Base-by-base conservation (phyloP, 2,888 invertebrate genomes). In the Cabera pusaria region DNA sequence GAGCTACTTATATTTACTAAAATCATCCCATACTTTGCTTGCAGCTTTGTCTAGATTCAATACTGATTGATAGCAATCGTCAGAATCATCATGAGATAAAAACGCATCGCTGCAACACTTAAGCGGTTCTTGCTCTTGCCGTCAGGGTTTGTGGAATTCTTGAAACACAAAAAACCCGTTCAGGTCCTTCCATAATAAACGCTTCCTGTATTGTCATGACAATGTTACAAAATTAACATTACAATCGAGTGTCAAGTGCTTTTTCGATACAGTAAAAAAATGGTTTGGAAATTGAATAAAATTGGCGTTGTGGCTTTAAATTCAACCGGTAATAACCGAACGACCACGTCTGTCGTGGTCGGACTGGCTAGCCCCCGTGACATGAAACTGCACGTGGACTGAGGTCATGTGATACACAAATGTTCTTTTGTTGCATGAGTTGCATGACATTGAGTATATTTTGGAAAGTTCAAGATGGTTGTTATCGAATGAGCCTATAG, bases 141-240 rank as follows among this genome's bases (percentile, higher is more conserved):
- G n/a, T n/a, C n/a, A n/a, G n/a, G n/a, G n/a, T n/a, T n/a, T n/a
- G n/a, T n/a, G n/a, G n/a, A n/a, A n/a, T n/a, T n/a, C n/a, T n/a
- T n/a, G n/a, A n/a, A n/a, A n/a, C n/a, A n/a, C n/a, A n/a, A n/a
- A n/a, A n/a, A 8, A 28, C 12, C 28, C 32, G 10, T 44, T 28
- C 24, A 26, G 34, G 38, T 39, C 24, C 39, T 34, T 24, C n/a
- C n/a, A n/a, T n/a, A n/a, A n/a, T n/a, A n/a, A n/a, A 17, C 16
- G 39, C 47, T 59, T 61, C 56, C 59, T 54, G 52, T 40, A 52
- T 49, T 38, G 41, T 31, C 25, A 33, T 22, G 26, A 33, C 39
- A 39, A 39, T 39, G 28, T 19, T 43, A 24, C 19, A 40, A 31
- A 44, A 24, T 40, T 31, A 44, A 35, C n/a, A n/a, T 33, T 12